Conservation (phyloP, 2,888 invertebrate genomes). For the Gymnosoma rotundatum region DNA sequence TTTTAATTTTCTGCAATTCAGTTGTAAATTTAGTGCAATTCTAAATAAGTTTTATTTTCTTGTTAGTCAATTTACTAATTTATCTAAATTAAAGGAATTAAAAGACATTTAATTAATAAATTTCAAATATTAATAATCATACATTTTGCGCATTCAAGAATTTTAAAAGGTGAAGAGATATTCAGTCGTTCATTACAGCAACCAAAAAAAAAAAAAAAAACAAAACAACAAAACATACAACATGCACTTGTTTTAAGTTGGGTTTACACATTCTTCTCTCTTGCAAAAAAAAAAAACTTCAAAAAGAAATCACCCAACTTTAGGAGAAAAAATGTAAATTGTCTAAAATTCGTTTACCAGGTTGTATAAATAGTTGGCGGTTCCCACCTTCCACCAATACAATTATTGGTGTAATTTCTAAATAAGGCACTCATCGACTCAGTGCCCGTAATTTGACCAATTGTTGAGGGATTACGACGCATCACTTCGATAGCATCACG, state of each 20-base stretch:
- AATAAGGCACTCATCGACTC: constrained; percentile 96
- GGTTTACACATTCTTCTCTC: constrained; percentile 12
- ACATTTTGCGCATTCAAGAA: background rate
- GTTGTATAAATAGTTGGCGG: constrained; percentile 83
- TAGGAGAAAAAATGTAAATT: constrained; percentile 40
- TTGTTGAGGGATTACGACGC: constrained; percentile 92
- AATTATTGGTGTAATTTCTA: constrained; percentile 92
- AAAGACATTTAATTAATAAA: too few relatives aligned
- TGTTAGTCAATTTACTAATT: too few relatives aligned
- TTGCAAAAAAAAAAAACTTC: background rate
- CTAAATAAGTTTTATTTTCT: too few relatives aligned
- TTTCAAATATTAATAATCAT: too few relatives aligned
- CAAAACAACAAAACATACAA: too few relatives aligned
- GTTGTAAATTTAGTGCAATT: too few relatives aligned
- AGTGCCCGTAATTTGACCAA: constrained; percentile 93
- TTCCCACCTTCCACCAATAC: constrained; percentile 92
- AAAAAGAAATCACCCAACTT: constrained; percentile 31
- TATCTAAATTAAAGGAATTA: too few relatives aligned
- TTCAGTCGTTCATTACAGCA: background rate
- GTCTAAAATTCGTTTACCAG: constrained; percentile 84
- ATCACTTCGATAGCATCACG: constrained; percentile 96
- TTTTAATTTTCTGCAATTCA: too few relatives aligned
- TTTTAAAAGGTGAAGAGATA: background rate
- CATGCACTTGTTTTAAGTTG: constrained; percentile 53
- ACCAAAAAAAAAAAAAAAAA: background rate